Base-by-base conservation (phyloP, 2,888 invertebrate genomes). In the Gymnosoma rotundatum region DNA sequence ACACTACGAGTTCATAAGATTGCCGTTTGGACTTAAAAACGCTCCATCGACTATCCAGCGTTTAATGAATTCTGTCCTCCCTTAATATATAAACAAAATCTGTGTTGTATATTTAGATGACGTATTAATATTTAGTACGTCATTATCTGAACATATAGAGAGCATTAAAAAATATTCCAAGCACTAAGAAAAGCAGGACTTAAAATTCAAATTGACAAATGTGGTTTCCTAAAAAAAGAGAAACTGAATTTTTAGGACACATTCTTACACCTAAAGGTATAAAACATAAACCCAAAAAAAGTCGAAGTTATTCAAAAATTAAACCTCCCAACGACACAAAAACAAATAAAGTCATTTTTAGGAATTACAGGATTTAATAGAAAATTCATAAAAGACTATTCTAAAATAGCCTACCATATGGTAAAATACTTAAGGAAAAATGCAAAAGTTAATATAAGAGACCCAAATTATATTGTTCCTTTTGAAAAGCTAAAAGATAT, bases 191-290 rank as follows among this genome's bases (percentile, higher is more conserved):
- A 42, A 32, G n/a, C 60, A 32, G 60, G 48, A 18, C 32, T 60
- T 21, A 48, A 60, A 72, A 60, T 72, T 48, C 70, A 72, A 48
- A 42, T 60, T 18, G 18, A 60, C 21, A 72, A 60, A 48, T 60
- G 70, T 60, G 18, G 14, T 45, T 72, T 72, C 48, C 21, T 72
- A 14, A 58, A 48, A 9, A 72, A 60, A 3, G n/a, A n/a, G 69
- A 72, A 50, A 60, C 70, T 9, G 48, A 36, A 48, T 72, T 60
- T 60, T 32, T 48, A 10, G 60, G 81, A 84, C 7, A 72, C 45
- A 60, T 58, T 16, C 32, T 67, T 32, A 67, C 67, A 20, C 18
- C 36, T 36, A 12, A 67, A 38, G 54, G 54, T 38, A 4, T 54
- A 2, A 38, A 54, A 52, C 36, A n/a, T 54, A 36, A 54, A 67